Percentiles rank a stretch among this genome's conserved stretches.
Conservation (phyloP, 2,888 invertebrate species). For the Agrotis exclamationis region DNA sequence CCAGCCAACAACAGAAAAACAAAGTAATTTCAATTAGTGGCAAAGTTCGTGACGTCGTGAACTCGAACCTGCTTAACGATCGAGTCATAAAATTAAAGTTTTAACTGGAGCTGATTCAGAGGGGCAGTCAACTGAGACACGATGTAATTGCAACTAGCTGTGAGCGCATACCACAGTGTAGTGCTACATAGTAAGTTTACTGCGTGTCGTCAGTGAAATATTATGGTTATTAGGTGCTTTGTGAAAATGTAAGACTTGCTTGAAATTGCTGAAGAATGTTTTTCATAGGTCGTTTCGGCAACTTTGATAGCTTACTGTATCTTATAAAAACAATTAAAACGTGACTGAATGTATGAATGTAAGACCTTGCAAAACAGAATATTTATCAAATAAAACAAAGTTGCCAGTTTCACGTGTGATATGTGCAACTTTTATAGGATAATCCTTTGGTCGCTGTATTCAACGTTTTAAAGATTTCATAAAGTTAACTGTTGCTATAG, state of each 20-base stretch:
- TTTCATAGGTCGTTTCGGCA: background rate
- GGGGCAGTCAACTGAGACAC: constrained; percentile 52
- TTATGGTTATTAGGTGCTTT: background rate
- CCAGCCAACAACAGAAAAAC: constrained; percentile 18
- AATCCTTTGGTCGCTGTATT: background rate
- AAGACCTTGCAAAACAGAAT: too few relatives aligned
- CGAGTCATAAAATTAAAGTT: constrained; percentile 65
- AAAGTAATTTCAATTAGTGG: constrained; percentile 62
- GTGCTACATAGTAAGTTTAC: constrained; percentile 11
- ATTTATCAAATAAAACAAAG: too few relatives aligned
- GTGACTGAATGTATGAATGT: too few relatives aligned
- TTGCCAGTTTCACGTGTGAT: too few relatives aligned
- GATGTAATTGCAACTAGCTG: constrained; percentile 60
- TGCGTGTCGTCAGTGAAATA: background rate
- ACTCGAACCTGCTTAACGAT: constrained; percentile 52
- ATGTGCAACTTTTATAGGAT: too few relatives aligned
- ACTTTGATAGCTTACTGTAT: too few relatives aligned
- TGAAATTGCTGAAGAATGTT: background rate
- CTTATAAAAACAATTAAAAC: too few relatives aligned
- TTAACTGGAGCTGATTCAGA: constrained; percentile 64
- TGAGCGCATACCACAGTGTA: constrained; percentile 41
- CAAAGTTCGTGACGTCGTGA: constrained; percentile 41
- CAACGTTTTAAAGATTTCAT: background rate
- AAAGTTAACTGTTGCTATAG: background rate
- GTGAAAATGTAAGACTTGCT: background rate